Evolutionary conservation across 2,113 vertebrate genomes (phyloP).

Genomic region (Blennius ocellaris): DNA sequence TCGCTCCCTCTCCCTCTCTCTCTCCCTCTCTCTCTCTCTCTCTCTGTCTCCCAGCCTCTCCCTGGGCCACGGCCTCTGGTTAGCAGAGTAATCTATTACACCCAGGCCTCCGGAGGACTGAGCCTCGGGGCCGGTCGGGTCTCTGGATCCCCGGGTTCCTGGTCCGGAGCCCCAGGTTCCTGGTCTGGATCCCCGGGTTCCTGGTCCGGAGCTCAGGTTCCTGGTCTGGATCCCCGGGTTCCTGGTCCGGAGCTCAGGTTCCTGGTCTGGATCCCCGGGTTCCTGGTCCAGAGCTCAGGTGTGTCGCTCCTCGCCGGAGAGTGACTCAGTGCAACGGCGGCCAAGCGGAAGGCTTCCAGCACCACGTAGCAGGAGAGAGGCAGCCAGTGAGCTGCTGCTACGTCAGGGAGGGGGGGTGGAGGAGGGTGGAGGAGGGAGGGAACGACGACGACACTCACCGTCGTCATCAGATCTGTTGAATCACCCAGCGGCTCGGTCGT

Average conservation of each 20-base stretch:
- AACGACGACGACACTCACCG: too few species aligned
- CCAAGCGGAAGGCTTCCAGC: conserved; percentile 47
- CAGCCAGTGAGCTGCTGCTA: conserved; percentile 64
- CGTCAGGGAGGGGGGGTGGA: conserved; percentile 53
- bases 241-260: conserved; percentile 46
- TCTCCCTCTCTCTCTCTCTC: background rate
- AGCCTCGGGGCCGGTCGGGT: background rate
- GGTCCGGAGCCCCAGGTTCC: conserved; percentile 28
- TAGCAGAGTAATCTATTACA: conserved; percentile 41
- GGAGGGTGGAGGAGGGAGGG: too few species aligned
- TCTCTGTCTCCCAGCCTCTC: background rate
- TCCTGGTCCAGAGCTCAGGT: conserved; percentile 44
- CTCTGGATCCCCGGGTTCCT: too few species aligned
- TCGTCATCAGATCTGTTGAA: conserved; percentile 63
- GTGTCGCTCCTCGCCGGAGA: conserved; percentile 25
- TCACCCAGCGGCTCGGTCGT: conserved; percentile 35
- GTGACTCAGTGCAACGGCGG: conserved; percentile 64
- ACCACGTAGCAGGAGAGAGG: conserved; percentile 33
- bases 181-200: too few species aligned
- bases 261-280: too few species aligned
- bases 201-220: conserved; percentile 48
- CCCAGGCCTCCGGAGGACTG: conserved; percentile 5
- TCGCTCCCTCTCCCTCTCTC: too few species aligned
- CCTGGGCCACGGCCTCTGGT: background rate
- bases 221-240: too few species aligned